Evolutionary conservation across 2,113 vertebrate genomes (phyloP), one percentile per base, ranked within the genome.

Genomic region (Pampusana beccarii): DNA sequence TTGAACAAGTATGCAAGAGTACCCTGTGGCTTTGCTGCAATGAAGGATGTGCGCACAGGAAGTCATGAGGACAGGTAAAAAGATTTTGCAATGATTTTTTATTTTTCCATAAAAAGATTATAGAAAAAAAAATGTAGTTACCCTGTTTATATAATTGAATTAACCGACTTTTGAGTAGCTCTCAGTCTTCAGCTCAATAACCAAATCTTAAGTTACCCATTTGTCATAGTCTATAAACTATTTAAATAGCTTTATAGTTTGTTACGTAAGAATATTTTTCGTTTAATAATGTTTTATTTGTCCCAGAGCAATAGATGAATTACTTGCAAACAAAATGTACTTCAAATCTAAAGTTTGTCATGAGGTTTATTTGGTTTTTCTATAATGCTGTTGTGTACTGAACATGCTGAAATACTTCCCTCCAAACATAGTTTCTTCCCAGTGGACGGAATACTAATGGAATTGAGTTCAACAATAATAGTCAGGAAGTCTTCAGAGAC

Each of bases 21-120:
- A 62, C 99, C 99, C 60, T 99, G 99, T 10, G 99, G 99, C 78
- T 99, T 99, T 75, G 99, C 99, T 89, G 99, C 99, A 40, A 99
- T 99, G 99, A 99, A 99, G 97, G 99, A 99, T 54, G 99, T 99
- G 61, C 99, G 99, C 23, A 99, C 99, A 5, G 99, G 99, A 79
- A 99, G 99, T 92, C 99, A 99, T 13, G 99, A 99, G 95, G 99
- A 99, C 97, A 99, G 99, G 99, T 99, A 95, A 98, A 98, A 64
- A 53, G 15, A 13, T 38, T 78, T 13, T 57, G 67, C 65, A 51
- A 4, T 69, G 13, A 5, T 34, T 50, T 48, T 38, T 38, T 38
- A 11, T 24, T 62, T 14, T 44, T 62, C 3, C 6, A 29, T 29
- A 29, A 9, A 66, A 58, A 78, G 44, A 64, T 51, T 25, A 60